Evolutionary conservation across 2,888 invertebrate genomes (phyloP).

Genomic region (Dynastes hyllus): DNA sequence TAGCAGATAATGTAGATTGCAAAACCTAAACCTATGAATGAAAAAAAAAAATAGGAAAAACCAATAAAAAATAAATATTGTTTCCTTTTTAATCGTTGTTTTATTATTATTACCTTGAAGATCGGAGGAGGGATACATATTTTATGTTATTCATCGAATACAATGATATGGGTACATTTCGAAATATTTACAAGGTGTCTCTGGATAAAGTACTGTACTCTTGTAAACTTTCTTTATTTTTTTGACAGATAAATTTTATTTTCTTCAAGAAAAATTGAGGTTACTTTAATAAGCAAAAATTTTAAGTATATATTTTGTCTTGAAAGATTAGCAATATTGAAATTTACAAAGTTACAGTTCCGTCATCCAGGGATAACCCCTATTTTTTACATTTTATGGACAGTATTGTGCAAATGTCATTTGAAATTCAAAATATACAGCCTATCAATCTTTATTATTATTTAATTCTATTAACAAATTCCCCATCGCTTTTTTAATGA

Average conservation of each 20-base stretch:
- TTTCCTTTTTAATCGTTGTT: slow-evolving; percentile 27
- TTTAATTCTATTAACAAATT: background rate
- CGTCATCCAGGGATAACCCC: no score
- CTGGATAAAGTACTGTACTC: no score
- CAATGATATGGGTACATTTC: slow-evolving; percentile 32
- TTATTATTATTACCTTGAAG: background rate
- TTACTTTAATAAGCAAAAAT: no score
- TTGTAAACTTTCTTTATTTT: no score
- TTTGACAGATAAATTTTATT: no score
- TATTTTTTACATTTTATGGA: slow-evolving; percentile 14
- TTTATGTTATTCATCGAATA: no score
- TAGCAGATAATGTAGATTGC: slow-evolving; percentile 41
- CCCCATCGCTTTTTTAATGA: no score
- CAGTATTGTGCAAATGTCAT: slow-evolving; percentile 26
- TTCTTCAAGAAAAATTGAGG: no score
- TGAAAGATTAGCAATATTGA: no score
- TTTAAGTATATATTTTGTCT: no score
- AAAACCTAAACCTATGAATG: slow-evolving; percentile 6
- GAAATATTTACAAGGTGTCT: background rate
- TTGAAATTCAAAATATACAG: slow-evolving; percentile 6
- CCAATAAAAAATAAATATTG: slow-evolving; percentile 23
- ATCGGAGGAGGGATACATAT: background rate
- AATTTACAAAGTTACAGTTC: no score
- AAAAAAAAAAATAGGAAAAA: slow-evolving; percentile 24
- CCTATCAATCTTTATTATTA: background rate